A percentile compares a stretch with the other conserved stretches of the same genome.
phyloP scores from a whole-genome alignment of 2,113 vertebrate species.

The Butorides virescens region DNA sequence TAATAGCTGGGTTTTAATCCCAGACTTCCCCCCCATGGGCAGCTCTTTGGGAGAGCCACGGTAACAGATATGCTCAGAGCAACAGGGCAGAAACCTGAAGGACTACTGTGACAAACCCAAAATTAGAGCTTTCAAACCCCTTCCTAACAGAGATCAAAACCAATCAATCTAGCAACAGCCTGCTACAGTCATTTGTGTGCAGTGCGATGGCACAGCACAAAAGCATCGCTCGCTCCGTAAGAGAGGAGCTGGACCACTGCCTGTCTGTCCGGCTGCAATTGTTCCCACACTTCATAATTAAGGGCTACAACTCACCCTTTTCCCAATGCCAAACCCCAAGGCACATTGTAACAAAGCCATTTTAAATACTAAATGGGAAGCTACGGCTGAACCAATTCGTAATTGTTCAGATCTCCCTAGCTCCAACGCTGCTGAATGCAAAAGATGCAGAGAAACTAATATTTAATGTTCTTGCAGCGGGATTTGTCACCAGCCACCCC shows the following conservation, averaged over 20 bases:
- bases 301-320: conserved; percentile 7
- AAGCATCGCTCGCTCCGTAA: background rate
- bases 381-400: background rate
- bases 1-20: background rate
- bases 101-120: background rate
- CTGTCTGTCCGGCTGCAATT: background rate
- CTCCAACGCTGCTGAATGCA: background rate
- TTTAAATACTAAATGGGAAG: background rate
- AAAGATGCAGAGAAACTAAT: background rate
- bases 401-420: accelerated
- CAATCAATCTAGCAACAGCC: background rate
- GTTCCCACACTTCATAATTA: conserved; percentile 8
- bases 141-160: background rate
- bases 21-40: accelerated
- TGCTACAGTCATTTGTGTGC: background rate
- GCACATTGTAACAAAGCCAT: background rate
- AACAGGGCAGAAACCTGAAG: background rate
- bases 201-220: conserved; percentile 5
- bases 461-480: background rate
- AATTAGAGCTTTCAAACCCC: background rate
- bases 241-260: conserved; percentile 16
- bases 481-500: background rate
- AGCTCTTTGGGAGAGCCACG: background rate
- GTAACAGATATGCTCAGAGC: background rate
- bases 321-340: conserved; percentile 19